Conservation (phyloP, 2,888 invertebrate genomes). For the Hypercompe scribonia region DNA sequence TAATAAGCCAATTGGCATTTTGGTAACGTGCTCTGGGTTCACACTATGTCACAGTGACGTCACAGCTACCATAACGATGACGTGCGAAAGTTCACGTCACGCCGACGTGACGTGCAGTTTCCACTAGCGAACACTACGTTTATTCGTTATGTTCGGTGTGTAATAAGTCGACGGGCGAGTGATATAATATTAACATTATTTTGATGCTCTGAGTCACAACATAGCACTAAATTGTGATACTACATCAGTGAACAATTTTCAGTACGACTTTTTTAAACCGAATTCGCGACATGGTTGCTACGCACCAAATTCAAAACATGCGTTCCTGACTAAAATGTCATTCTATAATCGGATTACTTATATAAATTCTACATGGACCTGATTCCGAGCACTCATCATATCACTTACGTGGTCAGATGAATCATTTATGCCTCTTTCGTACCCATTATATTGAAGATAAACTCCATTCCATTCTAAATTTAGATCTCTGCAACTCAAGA, state of each 20-base stretch:
- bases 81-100: constrained; percentile 39
- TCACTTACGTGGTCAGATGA: background rate
- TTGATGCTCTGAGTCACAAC: constrained; percentile 2
- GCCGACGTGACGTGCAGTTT: constrained; percentile 34
- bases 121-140: constrained; percentile 21
- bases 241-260: background rate
- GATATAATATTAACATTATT: constrained; percentile 11
- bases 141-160: constrained; percentile 1
- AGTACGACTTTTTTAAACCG: background rate
- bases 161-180: background rate
- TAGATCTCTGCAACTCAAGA: background rate
- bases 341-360: background rate
- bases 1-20: constrained; percentile 15
- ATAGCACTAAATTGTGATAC: background rate
- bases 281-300: background rate
- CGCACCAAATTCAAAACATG: background rate
- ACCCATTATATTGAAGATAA: background rate
- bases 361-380: background rate
- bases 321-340: background rate
- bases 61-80: constrained; percentile 43
- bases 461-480: background rate
- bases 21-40: constrained; percentile 25
- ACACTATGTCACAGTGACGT: constrained; percentile 50
- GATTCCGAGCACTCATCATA: background rate
- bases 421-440: no score